Evolutionary conservation across 64 coral and sea anemone genomes (phyloP).

Genomic region (Stylophora pistillata): DNA sequence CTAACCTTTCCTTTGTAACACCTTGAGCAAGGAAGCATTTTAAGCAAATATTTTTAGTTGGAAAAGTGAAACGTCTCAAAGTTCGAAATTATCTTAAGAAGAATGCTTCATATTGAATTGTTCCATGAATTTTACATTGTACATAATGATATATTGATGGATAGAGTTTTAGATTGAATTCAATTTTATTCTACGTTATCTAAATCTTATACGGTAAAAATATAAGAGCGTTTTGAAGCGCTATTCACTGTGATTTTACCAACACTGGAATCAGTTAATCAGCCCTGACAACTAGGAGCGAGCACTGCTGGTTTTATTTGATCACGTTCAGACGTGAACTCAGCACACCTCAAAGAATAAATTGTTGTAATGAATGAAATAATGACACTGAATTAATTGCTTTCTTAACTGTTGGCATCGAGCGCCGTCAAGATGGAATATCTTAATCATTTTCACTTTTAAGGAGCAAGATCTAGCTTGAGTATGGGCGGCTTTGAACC

Average conservation of each 20-base stretch:
- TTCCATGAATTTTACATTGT: not conserved
- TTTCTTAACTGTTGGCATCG: not conserved
- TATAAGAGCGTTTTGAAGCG: too few relatives aligned
- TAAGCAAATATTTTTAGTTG: too few relatives aligned
- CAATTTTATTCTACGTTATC: not conserved
- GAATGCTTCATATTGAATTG: not conserved
- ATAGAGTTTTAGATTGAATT: not conserved
- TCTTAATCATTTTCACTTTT: too few relatives aligned
- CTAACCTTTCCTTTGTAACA: too few relatives aligned
- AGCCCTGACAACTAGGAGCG: not conserved
- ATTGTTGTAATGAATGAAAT: not conserved
- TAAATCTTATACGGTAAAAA: not conserved
- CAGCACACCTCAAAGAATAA: not conserved
- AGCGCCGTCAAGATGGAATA: too few relatives aligned
- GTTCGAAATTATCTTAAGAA: slow-evolving; percentile 2
- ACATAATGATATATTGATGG: slow-evolving; percentile 20
- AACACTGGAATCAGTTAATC: not conserved
- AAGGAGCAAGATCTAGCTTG: too few relatives aligned
- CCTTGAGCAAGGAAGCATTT: too few relatives aligned
- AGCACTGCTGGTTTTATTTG: not conserved
- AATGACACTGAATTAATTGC: not conserved
- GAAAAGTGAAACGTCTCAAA: too few relatives aligned
- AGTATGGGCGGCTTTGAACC: too few relatives aligned
- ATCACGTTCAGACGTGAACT: not conserved
- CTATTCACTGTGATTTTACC: not conserved